Evolutionary conservation across 2,113 vertebrate genomes (phyloP).

Genomic region (Alligator mississippiensis): DNA sequence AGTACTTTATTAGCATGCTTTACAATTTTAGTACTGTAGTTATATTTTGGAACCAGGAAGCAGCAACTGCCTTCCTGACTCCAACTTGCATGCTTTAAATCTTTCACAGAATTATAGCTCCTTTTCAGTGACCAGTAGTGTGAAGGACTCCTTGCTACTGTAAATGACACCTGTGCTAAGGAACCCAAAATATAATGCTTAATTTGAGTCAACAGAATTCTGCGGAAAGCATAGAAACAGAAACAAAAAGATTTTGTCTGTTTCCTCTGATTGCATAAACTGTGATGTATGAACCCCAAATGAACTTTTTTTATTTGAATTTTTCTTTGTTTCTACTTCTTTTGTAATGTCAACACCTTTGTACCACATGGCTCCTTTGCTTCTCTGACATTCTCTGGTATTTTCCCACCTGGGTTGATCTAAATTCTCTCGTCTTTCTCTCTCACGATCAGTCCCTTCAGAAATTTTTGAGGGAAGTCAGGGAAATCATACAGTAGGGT

Average conservation of each 20-base stretch:
- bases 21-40: no score
- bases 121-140: neutral
- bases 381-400: neutral
- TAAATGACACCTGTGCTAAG: neutral
- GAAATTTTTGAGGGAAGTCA: neutral
- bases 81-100: neutral
- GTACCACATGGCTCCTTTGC: neutral
- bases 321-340: neutral
- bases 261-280: neutral
- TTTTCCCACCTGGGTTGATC: neutral
- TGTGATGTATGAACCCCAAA: neutral
- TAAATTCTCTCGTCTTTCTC: neutral
- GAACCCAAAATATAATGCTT: neutral
- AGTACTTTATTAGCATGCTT: no score
- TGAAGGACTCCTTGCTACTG: neutral
- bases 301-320: neutral
- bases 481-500: no score
- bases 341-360: neutral
- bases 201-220: neutral
- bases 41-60: no score
- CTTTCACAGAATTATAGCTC: neutral
- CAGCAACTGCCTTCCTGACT: no score
- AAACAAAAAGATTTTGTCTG: neutral
- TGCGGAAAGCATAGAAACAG: neutral
- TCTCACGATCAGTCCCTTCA: neutral